These are phyloP conservation scores for Coendou prehensilis DNA, from an alignment of 2,797 vertebrate genomes.

Conservation along the genomic window DNA sequence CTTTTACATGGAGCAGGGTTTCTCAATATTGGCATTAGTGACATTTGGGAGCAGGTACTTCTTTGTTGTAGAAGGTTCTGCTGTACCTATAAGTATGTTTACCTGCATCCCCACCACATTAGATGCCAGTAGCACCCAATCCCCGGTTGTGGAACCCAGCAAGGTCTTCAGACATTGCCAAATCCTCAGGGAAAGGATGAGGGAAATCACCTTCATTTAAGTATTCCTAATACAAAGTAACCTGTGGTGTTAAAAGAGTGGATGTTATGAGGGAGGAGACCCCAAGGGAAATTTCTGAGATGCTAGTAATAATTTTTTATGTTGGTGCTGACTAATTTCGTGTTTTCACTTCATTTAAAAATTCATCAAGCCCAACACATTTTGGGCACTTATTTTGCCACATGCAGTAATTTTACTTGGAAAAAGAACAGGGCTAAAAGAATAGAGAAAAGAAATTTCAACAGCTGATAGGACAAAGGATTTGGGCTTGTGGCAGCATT, in stretches of 20 bases:
- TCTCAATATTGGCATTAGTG: neutral
- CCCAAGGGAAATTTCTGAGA: neutral
- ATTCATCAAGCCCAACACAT: neutral
- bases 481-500: neutral
- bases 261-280: fast-evolving
- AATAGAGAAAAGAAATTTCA: conserved; percentile 31
- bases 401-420: neutral
- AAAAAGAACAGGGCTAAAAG: neutral
- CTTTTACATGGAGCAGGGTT: neutral
- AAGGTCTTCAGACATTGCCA: neutral
- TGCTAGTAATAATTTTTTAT: neutral
- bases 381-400: neutral
- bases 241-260: neutral
- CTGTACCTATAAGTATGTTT: neutral
- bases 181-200: no score
- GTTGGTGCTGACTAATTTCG: neutral
- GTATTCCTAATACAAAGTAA: neutral
- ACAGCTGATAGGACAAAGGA: neutral
- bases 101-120: neutral
- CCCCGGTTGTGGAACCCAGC: neutral
- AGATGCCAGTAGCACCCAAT: neutral
- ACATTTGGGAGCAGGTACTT: neutral
- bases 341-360: conserved; percentile 39
- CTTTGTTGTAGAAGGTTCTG: neutral
- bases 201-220: neutral